Percentiles rank a stretch among this genome's conserved stretches.
Evolutionary conservation across 2,797 vertebrate species (phyloP).

Genomic region (Buphagus erythrorhynchus): DNA sequence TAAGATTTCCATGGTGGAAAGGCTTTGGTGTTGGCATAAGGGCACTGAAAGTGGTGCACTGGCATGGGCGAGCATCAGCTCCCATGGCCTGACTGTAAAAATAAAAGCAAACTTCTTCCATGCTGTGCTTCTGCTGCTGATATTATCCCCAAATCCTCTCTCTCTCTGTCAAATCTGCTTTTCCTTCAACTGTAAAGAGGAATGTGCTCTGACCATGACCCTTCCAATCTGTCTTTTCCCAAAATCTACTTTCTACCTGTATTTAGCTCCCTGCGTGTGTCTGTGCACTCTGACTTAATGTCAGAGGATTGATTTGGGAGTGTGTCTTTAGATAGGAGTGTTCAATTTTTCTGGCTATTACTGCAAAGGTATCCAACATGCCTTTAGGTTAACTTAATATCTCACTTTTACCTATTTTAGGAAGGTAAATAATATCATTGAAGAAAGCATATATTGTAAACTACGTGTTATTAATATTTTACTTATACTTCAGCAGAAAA

Average conservation of each 20-base stretch:
- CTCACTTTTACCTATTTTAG: background rate
- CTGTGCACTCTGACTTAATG: background rate
- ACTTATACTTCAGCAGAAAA: background rate
- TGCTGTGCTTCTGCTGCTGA: fast-evolving
- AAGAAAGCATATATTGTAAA: background rate
- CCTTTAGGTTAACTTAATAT: background rate
- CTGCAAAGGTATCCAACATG: background rate
- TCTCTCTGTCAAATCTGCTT: background rate
- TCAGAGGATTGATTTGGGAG: background rate
- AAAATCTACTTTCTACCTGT: background rate
- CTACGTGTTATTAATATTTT: background rate
- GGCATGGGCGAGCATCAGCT: background rate
- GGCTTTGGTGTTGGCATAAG: background rate
- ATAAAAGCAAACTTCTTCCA: background rate
- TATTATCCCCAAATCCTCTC: background rate
- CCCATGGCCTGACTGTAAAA: fast-evolving
- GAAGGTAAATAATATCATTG: background rate
- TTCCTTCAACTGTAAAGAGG: background rate
- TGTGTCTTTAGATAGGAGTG: background rate
- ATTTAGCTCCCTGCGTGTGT: background rate
- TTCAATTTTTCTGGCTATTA: background rate
- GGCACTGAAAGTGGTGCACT: background rate
- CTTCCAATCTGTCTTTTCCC: background rate
- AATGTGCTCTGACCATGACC: background rate
- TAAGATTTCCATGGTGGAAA: background rate